Base-by-base conservation (phyloP, 2,113 vertebrate genomes). In the Microcebus griseorufus region DNA sequence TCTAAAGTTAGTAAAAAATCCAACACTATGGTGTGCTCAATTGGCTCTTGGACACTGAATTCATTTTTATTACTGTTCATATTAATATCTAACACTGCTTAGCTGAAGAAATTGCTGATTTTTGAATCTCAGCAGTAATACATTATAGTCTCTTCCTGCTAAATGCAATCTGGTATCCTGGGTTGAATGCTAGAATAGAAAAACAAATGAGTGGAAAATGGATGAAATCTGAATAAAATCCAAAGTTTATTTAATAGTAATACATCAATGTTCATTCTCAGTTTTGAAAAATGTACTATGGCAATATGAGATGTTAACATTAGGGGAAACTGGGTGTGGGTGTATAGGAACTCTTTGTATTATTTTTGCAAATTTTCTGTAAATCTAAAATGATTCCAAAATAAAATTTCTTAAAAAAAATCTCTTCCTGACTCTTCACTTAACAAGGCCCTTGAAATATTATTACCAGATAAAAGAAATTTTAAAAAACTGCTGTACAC, bases 311-410 rank as follows among this genome's bases (percentile, higher is more conserved):
- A 86, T 72, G 22, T 90, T 92, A 83, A 76, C 20, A 29, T 75
- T 92, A 67, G 53, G 14, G 32, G 18, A 53, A 72, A 58, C 12
- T 83, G 25, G 11, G 17, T 51, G 11, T 80, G 10, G 29, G 9
- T 72, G 5, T 45, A 65, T 13, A 55, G 58, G 29, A 90, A 73
- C 18, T 81, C 48, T 37, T 20, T 34, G 6, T 67, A 55, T 76
- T 95, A 69, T 89, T 88, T 97, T 90, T 89, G 58, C 32, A 89
- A 79, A 12, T 85, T 81, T 62, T 95, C 34, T 48, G 5, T 53
- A 92, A 89, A 90, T 95, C 37, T 94, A 65, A 90, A 93, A 85
- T 67, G 53, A 95, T 76, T 89, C 75, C 16, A 60, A 89, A 98
- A 90, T 22, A 67, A 53, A 62, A 6, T 34, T 20, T 37, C 2